Base-by-base conservation (phyloP, 2,113 vertebrate genomes). In the Eclectus roratus region DNA sequence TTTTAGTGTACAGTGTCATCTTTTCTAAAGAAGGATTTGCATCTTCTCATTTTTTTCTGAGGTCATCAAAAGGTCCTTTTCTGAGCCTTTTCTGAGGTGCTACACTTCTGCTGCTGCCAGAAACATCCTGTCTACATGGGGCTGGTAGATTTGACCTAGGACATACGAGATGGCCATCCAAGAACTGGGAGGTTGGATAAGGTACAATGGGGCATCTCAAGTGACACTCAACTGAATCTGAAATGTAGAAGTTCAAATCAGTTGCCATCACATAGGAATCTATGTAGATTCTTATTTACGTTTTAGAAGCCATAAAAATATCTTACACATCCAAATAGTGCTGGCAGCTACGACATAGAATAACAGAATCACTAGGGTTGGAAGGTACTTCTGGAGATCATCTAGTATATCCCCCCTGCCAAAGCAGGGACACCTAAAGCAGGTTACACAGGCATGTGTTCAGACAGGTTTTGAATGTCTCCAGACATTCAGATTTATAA, bases 101-200 rank as follows among this genome's bases (percentile, higher is more conserved):
- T 53, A 28, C 3, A 6, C 6, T 80, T n/a, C 56, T 77, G 11
- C 5, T 73, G 13, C 20, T 78, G 15, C 24, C 41, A 63, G 60
- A 87, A 93, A 14, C 4, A 47, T 66, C 73, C 49, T 63, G 11
- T 44, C 35, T 66, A 28, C 9, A 6, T 6, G 11, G 28, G 12
- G 6, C 8, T 66, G 12, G 12, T 17, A 58, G 31, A 19, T 79
- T 74, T 41, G 37, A 37, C n/a, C 9, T 53, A 37, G 39, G 14
- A 33, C 1, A 0, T 72, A 29, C 1, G 8, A 29, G 39, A 70
- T 52, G 16, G 2, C 12, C 8, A 11, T 52, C 5, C 1, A 74
- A 68, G 33, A 78, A 8, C 13, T 52, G 16, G 1, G 7, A 84
- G 1, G 8, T 6, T 63, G n/a, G 17, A 11, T 10, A 27, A 31